Base-by-base conservation (phyloP, 2,888 invertebrate species). In the Nineta flava region DNA sequence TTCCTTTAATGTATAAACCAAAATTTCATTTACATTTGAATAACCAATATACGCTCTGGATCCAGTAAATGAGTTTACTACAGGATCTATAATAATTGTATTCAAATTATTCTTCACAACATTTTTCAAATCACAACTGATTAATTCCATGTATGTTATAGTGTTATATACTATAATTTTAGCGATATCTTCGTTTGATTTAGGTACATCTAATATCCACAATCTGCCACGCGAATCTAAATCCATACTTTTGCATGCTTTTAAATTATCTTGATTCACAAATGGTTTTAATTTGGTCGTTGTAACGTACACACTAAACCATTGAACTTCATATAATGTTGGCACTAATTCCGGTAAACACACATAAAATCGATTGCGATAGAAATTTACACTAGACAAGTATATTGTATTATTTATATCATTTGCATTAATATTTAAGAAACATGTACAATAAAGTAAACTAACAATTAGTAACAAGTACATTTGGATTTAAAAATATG, bases 131-230 rank as follows among this genome's bases (percentile, higher is more conserved):
- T 56, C 53, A 41, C 55, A 55, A 6, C 55, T 58, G 3, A 53
- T 53, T 10, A 56, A 51, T 55, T 62, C 54, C 7, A 43, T 55
- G 47, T 65, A 67, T 21, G 59, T 59, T 42, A 61, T 59, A 19
- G 70, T 56, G 56, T 66, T 67, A 52, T 65, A 69, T 21, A 67
- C 57, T 2, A 70, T 51, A 7, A 72, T 57, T 60, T 70, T 70
- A 1, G 68, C 62, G 1, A 56, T 51, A 54, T 70, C 70, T 17
- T 57, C 53, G 4, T 17, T 47, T 21, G 44, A 44, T 19, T 52
- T 34, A 4, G 71, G 67, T 48, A 60, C 61, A 53, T 72, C 71
- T 52, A 72, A 56, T 45, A 70, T 58, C 70, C 71, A 72, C 15
- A 72, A 58, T 53, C 67, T 63, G 13, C 66, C 64, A 34, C 61